Conservation (phyloP, 2,797 vertebrate species). For the Diglossa cyanea region DNA sequence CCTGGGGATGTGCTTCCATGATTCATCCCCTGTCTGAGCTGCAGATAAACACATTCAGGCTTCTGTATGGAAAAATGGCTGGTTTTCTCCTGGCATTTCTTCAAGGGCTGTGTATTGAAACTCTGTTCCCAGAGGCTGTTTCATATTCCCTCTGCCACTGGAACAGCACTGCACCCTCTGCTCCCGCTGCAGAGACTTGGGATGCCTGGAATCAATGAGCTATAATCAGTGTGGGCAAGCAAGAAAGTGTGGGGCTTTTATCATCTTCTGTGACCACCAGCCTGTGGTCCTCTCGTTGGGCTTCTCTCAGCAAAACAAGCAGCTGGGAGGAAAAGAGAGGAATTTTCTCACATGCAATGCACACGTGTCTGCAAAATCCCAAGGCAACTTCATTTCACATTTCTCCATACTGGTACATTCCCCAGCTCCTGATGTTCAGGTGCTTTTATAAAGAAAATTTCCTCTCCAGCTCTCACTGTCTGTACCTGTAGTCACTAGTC, state of each 20-base stretch:
- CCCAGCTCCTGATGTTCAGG: not conserved
- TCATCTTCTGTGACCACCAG: not conserved
- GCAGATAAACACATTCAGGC: slow-evolving; percentile 37
- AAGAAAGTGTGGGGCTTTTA: not conserved
- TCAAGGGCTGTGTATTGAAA: not conserved
- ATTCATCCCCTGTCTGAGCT: slow-evolving; percentile 32
- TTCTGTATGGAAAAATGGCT: slow-evolving; percentile 49
- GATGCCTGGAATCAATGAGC: not conserved
- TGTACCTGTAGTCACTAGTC: not conserved
- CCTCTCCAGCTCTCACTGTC: not conserved
- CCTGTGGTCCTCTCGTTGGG: not conserved
- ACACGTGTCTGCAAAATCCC: not conserved
- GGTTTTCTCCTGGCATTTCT: not conserved
- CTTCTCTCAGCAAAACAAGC: not conserved
- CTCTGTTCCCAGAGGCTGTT: slow-evolving; percentile 5
- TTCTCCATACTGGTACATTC: not conserved
- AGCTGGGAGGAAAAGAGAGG: not conserved
- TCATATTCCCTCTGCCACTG: not conserved
- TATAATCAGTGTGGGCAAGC: not conserved
- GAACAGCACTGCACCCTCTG: not conserved
- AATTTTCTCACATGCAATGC: not conserved
- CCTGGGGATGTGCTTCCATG: slow-evolving; percentile 17
- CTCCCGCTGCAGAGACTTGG: accelerated
- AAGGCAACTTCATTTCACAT: not conserved
- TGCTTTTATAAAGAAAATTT: not conserved